phyloP scores from a whole-genome alignment of 1,140 invertebrate genomes.

The Bombus difficillimus region DNA sequence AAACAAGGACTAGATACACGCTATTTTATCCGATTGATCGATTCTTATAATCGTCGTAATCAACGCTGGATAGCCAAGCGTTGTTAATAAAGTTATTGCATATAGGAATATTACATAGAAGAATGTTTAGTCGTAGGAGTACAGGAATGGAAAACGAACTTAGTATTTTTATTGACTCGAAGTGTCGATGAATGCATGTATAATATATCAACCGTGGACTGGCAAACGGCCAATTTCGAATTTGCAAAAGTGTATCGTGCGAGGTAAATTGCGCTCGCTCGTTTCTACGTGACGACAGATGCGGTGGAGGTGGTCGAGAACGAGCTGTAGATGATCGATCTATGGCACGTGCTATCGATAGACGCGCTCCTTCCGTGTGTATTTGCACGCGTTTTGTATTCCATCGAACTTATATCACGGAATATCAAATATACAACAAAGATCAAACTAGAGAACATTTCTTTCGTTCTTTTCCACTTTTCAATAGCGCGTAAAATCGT shows the following conservation, averaged over 20 bases:
- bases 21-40: neutral
- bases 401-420: neutral
- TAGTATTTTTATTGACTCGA: neutral
- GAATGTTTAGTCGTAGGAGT: neutral
- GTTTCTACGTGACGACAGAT: constrained; percentile 52
- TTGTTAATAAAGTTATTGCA: neutral
- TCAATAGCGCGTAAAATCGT: neutral
- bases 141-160: neutral
- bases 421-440: neutral
- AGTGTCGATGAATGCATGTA: neutral
- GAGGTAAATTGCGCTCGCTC: constrained; percentile 37
- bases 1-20: neutral
- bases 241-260: constrained; percentile 49
- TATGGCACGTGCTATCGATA: constrained; percentile 76
- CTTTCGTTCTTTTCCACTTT: neutral
- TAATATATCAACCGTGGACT: neutral
- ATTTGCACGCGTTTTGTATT: constrained; percentile 26
- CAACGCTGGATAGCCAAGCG: neutral
- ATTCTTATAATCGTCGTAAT: neutral
- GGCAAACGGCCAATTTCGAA: constrained; percentile 26
- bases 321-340: constrained; percentile 57
- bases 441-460: neutral
- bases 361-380: neutral
- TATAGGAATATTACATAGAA: neutral
- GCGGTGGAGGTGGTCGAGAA: neutral